A percentile compares a stretch with the other conserved stretches of the same genome.
Evolutionary conservation across 2,888 invertebrate species (phyloP).

Genomic region (Lepeophtheirus nordmannii): DNA sequence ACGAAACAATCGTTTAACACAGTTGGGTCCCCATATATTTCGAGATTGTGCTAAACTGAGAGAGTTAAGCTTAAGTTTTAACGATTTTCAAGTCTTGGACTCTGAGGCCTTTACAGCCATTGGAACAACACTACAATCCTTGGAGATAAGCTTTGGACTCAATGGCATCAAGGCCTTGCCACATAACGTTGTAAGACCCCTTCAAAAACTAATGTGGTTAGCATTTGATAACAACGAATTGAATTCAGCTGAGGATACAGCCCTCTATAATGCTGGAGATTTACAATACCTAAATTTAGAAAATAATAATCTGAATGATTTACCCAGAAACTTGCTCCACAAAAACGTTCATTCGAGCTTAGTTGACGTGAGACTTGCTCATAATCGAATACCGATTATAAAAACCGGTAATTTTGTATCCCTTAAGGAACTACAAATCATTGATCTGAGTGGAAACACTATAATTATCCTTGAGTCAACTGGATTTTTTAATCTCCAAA

Average conservation of each 20-base stretch:
- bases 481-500: constrained; percentile 59
- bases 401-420: constrained; percentile 53
- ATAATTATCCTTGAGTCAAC: constrained; percentile 52
- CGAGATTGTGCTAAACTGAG: constrained; percentile 56
- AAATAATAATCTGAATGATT: constrained; percentile 57
- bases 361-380: constrained; percentile 61
- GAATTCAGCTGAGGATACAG: constrained; percentile 43
- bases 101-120: constrained; percentile 62
- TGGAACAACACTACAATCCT: constrained; percentile 55
- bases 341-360: constrained; percentile 53
- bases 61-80: constrained; percentile 79
- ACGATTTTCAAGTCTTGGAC: constrained; percentile 66
- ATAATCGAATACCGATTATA: constrained; percentile 56
- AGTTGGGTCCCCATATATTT: constrained; percentile 50
- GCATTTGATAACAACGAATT: constrained; percentile 76
- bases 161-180: constrained; percentile 57
- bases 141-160: constrained; percentile 71
- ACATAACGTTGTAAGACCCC: constrained; percentile 53
- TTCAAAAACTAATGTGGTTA: constrained; percentile 60
- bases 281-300: constrained; percentile 68
- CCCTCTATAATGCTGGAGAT: constrained; percentile 47
- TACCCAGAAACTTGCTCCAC: constrained; percentile 53
- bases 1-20: constrained; percentile 65
- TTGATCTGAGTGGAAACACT: constrained; percentile 58
- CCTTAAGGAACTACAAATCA: constrained; percentile 54